These are phyloP conservation scores for Tricholauxania praeusta DNA, from an alignment of 2,888 invertebrate species.

Conservation along the genomic window DNA sequence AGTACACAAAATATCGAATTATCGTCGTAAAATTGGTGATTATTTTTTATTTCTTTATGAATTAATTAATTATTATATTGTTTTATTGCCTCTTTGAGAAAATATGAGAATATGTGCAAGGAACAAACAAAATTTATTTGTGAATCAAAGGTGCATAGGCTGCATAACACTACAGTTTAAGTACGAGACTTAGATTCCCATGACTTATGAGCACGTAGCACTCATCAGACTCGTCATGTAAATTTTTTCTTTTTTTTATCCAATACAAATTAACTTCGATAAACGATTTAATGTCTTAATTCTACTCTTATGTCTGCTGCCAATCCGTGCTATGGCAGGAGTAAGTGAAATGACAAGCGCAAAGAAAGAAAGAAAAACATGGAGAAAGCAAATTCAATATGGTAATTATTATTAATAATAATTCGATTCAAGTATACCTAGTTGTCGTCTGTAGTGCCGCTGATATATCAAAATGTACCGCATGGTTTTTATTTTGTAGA, in stretches of 20 bases:
- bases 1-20: neutral
- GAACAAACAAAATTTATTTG: too few relatives aligned
- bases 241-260: conserved; percentile 48
- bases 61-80: conserved; percentile 41
- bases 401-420: conserved; percentile 28
- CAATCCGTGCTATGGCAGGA: neutral
- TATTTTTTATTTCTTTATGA: conserved; percentile 27
- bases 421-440: conserved; percentile 24
- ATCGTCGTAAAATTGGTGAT: conserved; percentile 11
- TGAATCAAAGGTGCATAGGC: neutral
- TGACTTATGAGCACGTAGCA: conserved; percentile 63
- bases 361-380: neutral
- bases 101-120: conserved; percentile 17
- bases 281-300: conserved; percentile 64
- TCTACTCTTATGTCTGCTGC: conserved; percentile 39
- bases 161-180: neutral
- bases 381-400: neutral
- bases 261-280: conserved; percentile 58
- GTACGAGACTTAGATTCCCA: conserved; percentile 54
- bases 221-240: conserved; percentile 50
- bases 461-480: conserved; percentile 10
- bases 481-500: neutral
- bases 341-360: neutral
- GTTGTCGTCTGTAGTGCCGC: conserved; percentile 15
- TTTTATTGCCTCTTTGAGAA: conserved; percentile 38